A percentile compares a stretch with the other conserved stretches of the same genome.
phyloP scores from a whole-genome alignment of 2,888 invertebrate genomes.

The Temnothorax unifasciatus region DNA sequence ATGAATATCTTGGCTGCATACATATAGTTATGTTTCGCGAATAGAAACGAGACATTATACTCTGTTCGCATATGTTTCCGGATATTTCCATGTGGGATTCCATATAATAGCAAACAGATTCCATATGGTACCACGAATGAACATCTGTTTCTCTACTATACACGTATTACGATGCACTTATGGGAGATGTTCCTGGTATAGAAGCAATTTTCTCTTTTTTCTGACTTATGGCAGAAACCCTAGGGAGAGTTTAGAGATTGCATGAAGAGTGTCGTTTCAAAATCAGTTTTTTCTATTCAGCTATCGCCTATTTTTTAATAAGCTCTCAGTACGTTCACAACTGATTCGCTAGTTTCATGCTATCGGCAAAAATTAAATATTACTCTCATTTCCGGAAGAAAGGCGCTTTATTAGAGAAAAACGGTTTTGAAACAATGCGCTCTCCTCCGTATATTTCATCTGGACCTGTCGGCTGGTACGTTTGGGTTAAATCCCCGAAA shows the following conservation, averaged over 20 bases:
- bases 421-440: constrained; percentile 35
- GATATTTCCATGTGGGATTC: background rate
- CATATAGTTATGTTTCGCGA: background rate
- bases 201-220: background rate
- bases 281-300: background rate
- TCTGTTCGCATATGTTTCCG: constrained; percentile 17
- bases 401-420: constrained; percentile 31
- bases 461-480: constrained; percentile 8
- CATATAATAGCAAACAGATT: background rate
- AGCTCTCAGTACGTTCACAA: background rate
- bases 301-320: background rate
- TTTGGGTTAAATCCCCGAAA: constrained; percentile 62
- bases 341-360: background rate
- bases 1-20: background rate
- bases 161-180: background rate
- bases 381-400: constrained; percentile 18
- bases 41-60: constrained; percentile 11
- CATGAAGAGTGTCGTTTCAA: background rate
- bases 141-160: constrained; percentile 26
- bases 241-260: background rate
- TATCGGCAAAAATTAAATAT: constrained; percentile 27
- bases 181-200: background rate
- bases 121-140: background rate
- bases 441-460: constrained; percentile 44
- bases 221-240: background rate